These are phyloP conservation scores for Drosophila parvula DNA, from an alignment of 1,140 invertebrate genomes.

Conservation along the genomic window DNA sequence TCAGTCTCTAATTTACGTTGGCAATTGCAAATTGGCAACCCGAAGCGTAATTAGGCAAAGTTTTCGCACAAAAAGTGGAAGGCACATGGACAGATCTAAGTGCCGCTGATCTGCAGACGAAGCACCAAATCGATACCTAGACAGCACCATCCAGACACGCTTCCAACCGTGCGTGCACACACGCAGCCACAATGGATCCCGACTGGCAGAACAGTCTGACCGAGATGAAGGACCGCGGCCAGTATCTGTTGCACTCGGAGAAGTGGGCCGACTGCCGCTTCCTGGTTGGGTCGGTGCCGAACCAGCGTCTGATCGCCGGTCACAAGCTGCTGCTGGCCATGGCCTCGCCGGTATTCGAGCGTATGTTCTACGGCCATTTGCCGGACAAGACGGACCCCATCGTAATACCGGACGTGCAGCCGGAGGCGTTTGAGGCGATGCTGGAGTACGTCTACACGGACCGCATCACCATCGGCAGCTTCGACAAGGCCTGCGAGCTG, in stretches of 20 bases:
- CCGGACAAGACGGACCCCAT: constrained; percentile 89
- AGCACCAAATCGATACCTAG: neutral
- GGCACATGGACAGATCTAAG: neutral
- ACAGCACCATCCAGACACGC: neutral
- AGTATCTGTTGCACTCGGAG: constrained; percentile 89
- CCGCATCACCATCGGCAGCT: constrained; percentile 90
- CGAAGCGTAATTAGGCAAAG: constrained; percentile 4
- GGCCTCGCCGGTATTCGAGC: constrained; percentile 92
- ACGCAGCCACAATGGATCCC: constrained; percentile 53
- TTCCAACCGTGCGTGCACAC: neutral
- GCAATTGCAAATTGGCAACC: neutral
- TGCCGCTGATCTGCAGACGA: neutral
- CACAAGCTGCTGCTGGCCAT: constrained; percentile 93
- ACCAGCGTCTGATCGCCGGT: constrained; percentile 89
- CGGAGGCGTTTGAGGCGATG: constrained; percentile 92
- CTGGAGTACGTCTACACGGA: constrained; percentile 93
- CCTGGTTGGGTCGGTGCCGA: constrained; percentile 91
- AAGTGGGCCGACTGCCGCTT: constrained; percentile 93
- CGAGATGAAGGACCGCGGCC: constrained; percentile 88
- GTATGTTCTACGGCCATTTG: constrained; percentile 91
- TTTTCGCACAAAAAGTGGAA: constrained; percentile 23
- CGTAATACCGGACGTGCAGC: constrained; percentile 92
- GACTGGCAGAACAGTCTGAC: constrained; percentile 91
- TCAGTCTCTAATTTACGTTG: constrained; percentile 6
- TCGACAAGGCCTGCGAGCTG: constrained; percentile 92